Percentiles rank a stretch among this genome's conserved stretches.
phyloP scores from a whole-genome alignment of 2,797 vertebrate genomes.

The Basileuterus tristriatus region DNA sequence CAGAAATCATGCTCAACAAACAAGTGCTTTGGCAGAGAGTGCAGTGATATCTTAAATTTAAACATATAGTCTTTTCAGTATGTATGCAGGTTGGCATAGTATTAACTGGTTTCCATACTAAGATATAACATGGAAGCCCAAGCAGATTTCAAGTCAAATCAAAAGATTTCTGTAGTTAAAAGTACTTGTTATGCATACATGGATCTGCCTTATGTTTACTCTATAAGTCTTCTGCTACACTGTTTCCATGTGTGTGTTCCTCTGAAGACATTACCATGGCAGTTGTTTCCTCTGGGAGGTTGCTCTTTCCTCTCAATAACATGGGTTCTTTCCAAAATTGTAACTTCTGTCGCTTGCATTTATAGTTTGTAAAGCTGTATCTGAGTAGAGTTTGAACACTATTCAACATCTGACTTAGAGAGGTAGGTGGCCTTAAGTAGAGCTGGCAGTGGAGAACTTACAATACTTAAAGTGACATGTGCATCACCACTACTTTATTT shows the following conservation, averaged over 20 bases:
- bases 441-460: not conserved
- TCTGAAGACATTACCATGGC: not conserved
- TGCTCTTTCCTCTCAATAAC: not conserved
- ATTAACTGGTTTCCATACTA: not conserved
- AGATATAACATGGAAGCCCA: not conserved
- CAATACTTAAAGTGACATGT: not conserved
- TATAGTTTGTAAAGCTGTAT: not conserved
- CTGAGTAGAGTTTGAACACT: not conserved
- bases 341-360: not conserved
- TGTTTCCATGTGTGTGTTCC: not conserved
- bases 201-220: not conserved
- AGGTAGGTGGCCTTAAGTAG: not conserved
- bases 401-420: not conserved
- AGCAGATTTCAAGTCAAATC: not conserved
- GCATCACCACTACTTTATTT: not conserved
- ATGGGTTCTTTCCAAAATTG: not conserved
- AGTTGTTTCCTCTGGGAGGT: not conserved
- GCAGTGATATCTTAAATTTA: not conserved
- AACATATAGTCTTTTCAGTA: not conserved
- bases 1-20: not conserved
- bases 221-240: not conserved
- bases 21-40: not conserved
- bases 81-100: not conserved
- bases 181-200: not conserved
- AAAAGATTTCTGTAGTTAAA: not conserved